phyloP scores from a whole-genome alignment of 2,797 vertebrate species.

The Acanthis flammea region DNA sequence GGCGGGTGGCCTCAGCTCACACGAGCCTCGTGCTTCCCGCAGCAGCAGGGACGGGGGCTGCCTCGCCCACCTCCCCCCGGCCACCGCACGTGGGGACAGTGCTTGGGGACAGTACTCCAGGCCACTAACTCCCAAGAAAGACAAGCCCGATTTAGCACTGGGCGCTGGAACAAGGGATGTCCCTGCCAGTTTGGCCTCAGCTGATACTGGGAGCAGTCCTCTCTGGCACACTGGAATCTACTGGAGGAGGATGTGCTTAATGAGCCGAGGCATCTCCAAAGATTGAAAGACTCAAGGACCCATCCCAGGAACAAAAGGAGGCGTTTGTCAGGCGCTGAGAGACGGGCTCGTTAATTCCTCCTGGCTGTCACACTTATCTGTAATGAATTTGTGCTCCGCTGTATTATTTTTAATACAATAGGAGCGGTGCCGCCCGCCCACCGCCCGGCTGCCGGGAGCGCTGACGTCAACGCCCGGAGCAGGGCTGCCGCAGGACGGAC shows the following conservation, averaged over 20 bases:
- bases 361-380: conserved; percentile 68
- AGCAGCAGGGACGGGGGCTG: not conserved
- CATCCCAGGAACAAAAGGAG: conserved; percentile 67
- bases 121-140: not conserved
- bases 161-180: not conserved
- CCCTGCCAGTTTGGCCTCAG: not conserved
- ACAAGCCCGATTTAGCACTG: not conserved
- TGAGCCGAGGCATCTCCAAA: conserved; percentile 48
- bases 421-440: conserved; percentile 62
- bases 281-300: conserved; percentile 60
- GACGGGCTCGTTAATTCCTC: conserved; percentile 66
- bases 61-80: not conserved
- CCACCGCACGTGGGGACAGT: accelerated
- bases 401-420: conserved; percentile 73
- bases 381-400: conserved; percentile 69
- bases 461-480: conserved; percentile 46
- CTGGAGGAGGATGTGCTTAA: conserved; percentile 39
- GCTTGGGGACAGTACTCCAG: not conserved
- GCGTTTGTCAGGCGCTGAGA: conserved; percentile 65
- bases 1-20: not conserved
- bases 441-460: conserved; percentile 59
- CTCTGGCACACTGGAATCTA: not conserved
- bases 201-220: not conserved
- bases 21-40: not conserved
- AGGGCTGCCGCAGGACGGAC: conserved; percentile 41